A percentile compares a stretch with the other conserved stretches of the same genome.
These are phyloP conservation scores for Siniperca chuatsi DNA, from an alignment of 2,113 vertebrate genomes.

Conservation along the genomic window DNA sequence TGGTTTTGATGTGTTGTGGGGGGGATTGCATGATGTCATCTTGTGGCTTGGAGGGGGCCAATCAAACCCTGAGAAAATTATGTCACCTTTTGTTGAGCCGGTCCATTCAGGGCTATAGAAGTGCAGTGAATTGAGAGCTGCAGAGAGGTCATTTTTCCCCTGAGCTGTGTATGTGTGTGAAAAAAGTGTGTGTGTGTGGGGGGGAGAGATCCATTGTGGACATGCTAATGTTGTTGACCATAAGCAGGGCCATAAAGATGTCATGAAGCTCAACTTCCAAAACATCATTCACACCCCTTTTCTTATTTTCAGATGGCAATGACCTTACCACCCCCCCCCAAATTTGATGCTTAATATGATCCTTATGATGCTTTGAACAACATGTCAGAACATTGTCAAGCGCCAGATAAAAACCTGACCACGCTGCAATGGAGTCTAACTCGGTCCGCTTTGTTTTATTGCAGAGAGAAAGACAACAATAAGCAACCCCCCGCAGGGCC, in stretches of 20 bases:
- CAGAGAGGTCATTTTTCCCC: conserved; percentile 83
- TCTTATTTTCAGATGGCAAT: conserved; percentile 47
- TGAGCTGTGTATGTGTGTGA: conserved; percentile 74
- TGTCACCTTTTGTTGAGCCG: conserved; percentile 89
- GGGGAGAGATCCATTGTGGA: conserved; percentile 77
- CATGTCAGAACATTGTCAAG: conserved; percentile 71
- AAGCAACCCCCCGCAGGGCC: conserved; percentile 51
- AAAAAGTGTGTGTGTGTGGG: conserved; percentile 18
- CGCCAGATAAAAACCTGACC: conserved; percentile 49
- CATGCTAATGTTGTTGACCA: conserved; percentile 86
- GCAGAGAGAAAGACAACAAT: conserved; percentile 67
- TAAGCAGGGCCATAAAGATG: conserved; percentile 88
- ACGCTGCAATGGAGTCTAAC: conserved; percentile 39
- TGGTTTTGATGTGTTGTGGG: conserved; percentile 48
- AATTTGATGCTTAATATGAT: conserved; percentile 70
- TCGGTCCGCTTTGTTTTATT: conserved; percentile 68
- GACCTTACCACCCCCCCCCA: conserved; percentile 56
- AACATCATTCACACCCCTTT: conserved; percentile 56
- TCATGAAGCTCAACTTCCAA: conserved; percentile 84
- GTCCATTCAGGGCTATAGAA: conserved; percentile 91
- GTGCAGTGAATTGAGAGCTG: conserved; percentile 89
- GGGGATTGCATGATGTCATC: conserved; percentile 86
- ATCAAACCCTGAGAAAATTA: conserved; percentile 87
- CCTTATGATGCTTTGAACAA: conserved; percentile 78
- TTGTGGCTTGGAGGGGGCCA: conserved; percentile 84